phyloP scores from a whole-genome alignment of 2,797 vertebrate genomes.

The Peromyscus nudipes region DNA sequence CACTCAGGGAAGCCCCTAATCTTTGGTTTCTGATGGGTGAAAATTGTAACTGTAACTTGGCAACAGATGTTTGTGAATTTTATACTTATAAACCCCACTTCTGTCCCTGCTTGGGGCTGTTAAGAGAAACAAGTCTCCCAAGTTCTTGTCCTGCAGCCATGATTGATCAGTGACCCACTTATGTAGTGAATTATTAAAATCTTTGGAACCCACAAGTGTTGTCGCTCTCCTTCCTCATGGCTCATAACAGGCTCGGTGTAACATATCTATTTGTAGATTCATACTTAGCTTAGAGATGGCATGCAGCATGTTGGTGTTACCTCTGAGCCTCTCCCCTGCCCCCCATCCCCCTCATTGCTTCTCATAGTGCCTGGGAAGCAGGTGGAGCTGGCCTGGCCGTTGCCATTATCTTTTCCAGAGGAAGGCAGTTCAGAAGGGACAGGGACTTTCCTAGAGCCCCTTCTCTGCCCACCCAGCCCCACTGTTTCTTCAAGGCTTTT shows the following conservation, averaged over 20 bases:
- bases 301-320: accelerated
- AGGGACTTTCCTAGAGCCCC: not conserved
- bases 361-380: not conserved
- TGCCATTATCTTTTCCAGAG: not conserved
- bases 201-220: not conserved
- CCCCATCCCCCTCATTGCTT: not conserved
- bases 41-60: not conserved
- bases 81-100: not conserved
- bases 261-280: not conserved
- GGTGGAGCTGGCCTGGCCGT: not conserved
- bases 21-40: not conserved
- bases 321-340: not conserved
- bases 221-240: not conserved
- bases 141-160: not conserved
- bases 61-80: not conserved
- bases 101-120: not conserved
- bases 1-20: not conserved
- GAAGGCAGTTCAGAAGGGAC: not conserved
- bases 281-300: not conserved
- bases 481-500: not conserved
- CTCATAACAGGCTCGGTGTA: not conserved
- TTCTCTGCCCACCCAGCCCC: not conserved
- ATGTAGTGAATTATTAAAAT: not conserved
- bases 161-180: not conserved
- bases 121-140: not conserved